Percentiles rank a stretch among this genome's conserved stretches.
Evolutionary conservation across 2,888 invertebrate genomes (phyloP).

Genomic region (Carpatolechia fugitivella): DNA sequence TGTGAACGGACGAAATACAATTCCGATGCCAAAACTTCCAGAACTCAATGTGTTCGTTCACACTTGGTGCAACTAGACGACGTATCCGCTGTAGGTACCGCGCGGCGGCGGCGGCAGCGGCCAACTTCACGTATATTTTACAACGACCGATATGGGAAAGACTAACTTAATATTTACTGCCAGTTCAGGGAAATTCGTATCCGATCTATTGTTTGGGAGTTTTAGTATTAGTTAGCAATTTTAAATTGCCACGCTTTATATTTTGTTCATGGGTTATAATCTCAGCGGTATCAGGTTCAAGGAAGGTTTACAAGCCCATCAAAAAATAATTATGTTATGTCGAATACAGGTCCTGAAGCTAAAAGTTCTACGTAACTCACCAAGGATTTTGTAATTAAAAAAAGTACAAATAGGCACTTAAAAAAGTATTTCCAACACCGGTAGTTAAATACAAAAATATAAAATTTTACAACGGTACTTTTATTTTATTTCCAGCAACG

Average conservation of each 20-base stretch:
- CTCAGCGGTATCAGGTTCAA: too few species aligned
- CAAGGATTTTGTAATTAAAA: neutral
- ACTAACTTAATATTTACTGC: slow-evolving; percentile 51
- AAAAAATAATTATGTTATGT: too few species aligned
- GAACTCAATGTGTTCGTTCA: neutral
- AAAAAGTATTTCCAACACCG: neutral
- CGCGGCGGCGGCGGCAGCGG: too few species aligned
- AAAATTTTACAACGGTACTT: neutral
- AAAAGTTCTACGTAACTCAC: neutral
- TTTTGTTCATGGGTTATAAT: neutral
- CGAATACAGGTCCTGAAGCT: neutral
- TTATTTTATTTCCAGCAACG: neutral
- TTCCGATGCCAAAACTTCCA: neutral
- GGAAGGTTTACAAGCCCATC: too few species aligned
- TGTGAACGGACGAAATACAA: neutral
- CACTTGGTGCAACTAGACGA: slow-evolving; percentile 40
- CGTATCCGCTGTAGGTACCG: slow-evolving; percentile 54
- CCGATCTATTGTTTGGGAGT: neutral
- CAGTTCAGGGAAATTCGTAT: slow-evolving; percentile 13
- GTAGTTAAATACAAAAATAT: neutral
- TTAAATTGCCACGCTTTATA: neutral
- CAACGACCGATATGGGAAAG: slow-evolving; percentile 46
- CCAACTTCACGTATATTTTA: slow-evolving; percentile 63
- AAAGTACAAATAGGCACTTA: neutral
- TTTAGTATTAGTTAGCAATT: neutral